Base-by-base conservation (phyloP, 2,797 vertebrate genomes). In the Moxostoma hubbsi region DNA sequence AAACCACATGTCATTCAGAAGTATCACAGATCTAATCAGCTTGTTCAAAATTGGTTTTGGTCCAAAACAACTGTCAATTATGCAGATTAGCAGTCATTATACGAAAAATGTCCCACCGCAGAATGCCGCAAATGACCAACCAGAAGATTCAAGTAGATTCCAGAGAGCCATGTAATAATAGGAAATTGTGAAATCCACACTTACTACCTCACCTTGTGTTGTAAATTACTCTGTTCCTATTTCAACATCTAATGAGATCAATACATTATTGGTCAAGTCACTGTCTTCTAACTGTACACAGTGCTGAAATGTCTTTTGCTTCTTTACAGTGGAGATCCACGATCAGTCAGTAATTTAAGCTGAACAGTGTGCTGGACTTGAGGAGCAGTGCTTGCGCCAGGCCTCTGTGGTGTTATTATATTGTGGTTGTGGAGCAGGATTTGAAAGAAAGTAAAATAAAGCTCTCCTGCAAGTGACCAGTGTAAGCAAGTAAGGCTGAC, bases 371-470 rank as follows among this genome's bases (percentile, higher is more conserved):
- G 70, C 83, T 83, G 80, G 78, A 86, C 73, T 68, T 67, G 75
- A 83, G 67, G 82, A 58, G 77, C 50, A 57, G 64, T 18, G 58
- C 36, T 83, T 82, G 81, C 82, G 74, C 86, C 78, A 76, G 85
- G 71, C 71, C 73, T 88, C 86, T 88, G 91, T 86, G 88, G 88
- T 87, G 83, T 86, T 85, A 82, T 86, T 85, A 78, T 87, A 83
- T 61, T 84, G 88, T 74, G 87, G 88, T 88, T 87, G 86, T 74
- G 85, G 89, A 80, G 77, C 77, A 77, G 73, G 82, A 86, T 84
- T 36, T 88, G 88, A 89, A 84, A 82, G 81, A 80, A 90, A 85
- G 81, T 85, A 85, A 88, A 90, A 86, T 87, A 88, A 69, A 80
- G 68, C 84, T 86, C 65, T 82, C 71, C 81, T 84, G 83, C 80